These are phyloP conservation scores for Erythrocebus patas DNA, from an alignment of 2,113 vertebrate species.

Conservation along the genomic window DNA sequence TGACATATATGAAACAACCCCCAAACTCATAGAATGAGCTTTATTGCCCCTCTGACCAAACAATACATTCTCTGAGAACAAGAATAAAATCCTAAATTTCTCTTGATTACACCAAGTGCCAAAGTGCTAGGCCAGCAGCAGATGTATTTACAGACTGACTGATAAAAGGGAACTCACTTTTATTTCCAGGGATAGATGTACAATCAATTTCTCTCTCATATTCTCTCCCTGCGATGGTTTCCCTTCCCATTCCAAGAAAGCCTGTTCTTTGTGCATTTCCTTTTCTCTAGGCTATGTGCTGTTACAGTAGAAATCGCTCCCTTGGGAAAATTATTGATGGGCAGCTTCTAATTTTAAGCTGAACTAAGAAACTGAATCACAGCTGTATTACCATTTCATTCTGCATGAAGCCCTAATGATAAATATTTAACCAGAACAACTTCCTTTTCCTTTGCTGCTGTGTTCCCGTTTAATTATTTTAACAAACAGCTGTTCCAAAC, in stretches of 20 bases:
- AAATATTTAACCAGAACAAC: conserved; percentile 75
- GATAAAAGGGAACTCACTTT: conserved; percentile 18
- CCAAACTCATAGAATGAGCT: neutral
- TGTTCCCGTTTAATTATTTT: conserved; percentile 71
- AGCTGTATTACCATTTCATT: conserved; percentile 57
- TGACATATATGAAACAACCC: neutral
- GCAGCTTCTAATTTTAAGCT: conserved; percentile 76
- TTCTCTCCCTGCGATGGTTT: neutral
- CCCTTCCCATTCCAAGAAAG: conserved; percentile 48
- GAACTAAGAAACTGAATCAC: conserved; percentile 60
- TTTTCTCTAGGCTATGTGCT: conserved; percentile 27
- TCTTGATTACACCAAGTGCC: neutral
- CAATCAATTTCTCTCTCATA: neutral
- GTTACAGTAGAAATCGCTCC: conserved; percentile 65
- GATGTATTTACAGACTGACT: neutral
- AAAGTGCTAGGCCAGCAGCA: neutral
- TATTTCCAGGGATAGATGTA: neutral
- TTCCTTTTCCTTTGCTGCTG: conserved; percentile 56
- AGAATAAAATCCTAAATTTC: neutral
- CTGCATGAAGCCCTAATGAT: conserved; percentile 58
- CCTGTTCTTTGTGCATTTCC: conserved; percentile 41
- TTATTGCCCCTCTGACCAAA: neutral
- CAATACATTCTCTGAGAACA: neutral
- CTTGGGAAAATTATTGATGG: conserved; percentile 62
- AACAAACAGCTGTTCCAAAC: conserved; percentile 65